These are phyloP conservation scores for Catharus bicknelli DNA, from an alignment of 2,113 vertebrate genomes.

Conservation along the genomic window DNA sequence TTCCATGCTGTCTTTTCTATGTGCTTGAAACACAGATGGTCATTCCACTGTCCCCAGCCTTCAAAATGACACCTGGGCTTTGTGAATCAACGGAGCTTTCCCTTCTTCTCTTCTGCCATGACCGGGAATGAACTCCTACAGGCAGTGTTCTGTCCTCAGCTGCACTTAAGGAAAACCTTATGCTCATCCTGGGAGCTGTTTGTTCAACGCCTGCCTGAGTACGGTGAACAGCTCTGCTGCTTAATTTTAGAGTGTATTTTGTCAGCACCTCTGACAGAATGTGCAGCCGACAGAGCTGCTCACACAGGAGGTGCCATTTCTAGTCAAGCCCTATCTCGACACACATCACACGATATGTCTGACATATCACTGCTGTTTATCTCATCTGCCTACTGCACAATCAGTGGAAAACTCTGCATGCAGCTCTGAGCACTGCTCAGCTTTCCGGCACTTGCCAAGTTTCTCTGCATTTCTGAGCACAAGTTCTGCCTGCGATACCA, in stretches of 20 bases:
- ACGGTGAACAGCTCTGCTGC: neutral
- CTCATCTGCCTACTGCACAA: neutral
- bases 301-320: neutral
- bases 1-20: neutral
- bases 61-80: neutral
- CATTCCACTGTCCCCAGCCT: neutral
- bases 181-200: neutral
- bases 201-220: neutral
- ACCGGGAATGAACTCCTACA: neutral
- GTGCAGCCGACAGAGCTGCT: neutral
- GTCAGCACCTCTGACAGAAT: neutral
- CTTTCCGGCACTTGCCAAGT: neutral
- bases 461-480: neutral
- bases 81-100: neutral
- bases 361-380: neutral
- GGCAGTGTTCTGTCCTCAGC: neutral
- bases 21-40: neutral
- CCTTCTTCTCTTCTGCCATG: neutral
- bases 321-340: neutral
- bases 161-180: neutral
- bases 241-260: neutral
- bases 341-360: neutral
- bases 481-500: fast-evolving
- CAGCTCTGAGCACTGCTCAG: neutral
- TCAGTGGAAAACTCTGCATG: neutral